phyloP scores from a whole-genome alignment of 2,113 vertebrate genomes.

The Aramus guarauna region DNA sequence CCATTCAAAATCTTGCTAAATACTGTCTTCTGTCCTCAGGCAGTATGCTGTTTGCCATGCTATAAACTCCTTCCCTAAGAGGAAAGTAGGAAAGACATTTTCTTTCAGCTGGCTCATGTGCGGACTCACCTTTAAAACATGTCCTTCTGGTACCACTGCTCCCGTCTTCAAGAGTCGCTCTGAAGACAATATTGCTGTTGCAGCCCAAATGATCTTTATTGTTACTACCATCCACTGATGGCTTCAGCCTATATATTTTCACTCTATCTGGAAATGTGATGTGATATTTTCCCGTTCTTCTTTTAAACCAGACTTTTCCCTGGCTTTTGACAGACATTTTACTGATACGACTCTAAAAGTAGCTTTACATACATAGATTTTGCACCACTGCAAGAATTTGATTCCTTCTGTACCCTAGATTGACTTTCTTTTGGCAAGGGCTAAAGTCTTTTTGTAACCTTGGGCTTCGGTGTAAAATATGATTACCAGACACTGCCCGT shows the following conservation, averaged over 20 bases:
- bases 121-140: not conserved
- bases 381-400: not conserved
- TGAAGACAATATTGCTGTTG: not conserved
- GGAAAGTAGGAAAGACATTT: not conserved
- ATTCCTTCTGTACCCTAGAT: not conserved
- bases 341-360: not conserved
- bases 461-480: not conserved
- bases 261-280: not conserved
- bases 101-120: accelerated
- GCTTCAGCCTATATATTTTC: not conserved
- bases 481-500: not conserved
- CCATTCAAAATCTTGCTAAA: not conserved
- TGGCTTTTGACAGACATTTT: not conserved
- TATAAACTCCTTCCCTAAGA: not conserved
- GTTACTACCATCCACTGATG: not conserved
- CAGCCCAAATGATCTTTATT: not conserved
- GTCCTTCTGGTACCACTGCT: not conserved
- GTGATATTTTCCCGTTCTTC: not conserved
- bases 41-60: not conserved
- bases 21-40: not conserved
- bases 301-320: not conserved
- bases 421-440: not conserved
- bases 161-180: not conserved
- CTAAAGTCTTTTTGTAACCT: not conserved
- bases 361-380: not conserved